These are phyloP conservation scores for Muschampia plurimacula DNA, from an alignment of 2,888 invertebrate species.

Conservation along the genomic window DNA sequence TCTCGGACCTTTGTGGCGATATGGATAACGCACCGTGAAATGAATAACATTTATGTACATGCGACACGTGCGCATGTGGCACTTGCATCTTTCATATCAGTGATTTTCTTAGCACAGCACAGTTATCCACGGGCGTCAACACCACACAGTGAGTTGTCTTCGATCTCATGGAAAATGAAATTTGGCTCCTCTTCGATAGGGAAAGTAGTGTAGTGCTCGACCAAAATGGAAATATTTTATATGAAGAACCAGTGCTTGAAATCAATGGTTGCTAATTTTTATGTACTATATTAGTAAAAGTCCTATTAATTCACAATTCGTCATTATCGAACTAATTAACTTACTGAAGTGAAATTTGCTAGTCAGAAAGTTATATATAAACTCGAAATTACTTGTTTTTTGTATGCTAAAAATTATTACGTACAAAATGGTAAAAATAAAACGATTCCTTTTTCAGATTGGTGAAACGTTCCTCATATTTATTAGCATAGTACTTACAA, in stretches of 20 bases:
- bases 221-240: background rate
- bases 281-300: background rate
- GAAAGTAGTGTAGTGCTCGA: slow-evolving; percentile 27
- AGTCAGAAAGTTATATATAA: no score
- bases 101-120: slow-evolving; percentile 70
- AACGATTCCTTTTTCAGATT: slow-evolving; percentile 20
- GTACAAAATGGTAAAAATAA: background rate
- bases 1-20: slow-evolving; percentile 40
- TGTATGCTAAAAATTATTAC: no score
- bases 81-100: slow-evolving; percentile 27
- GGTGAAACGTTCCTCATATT: slow-evolving; percentile 11
- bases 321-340: no score
- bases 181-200: slow-evolving; percentile 13
- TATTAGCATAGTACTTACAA: no score
- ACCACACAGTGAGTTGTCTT: slow-evolving; percentile 77
- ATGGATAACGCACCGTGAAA: slow-evolving; percentile 42
- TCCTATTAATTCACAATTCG: background rate
- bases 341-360: no score
- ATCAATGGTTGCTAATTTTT: slow-evolving; percentile 28
- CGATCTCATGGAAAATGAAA: slow-evolving; percentile 23
- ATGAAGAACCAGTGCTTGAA: slow-evolving; percentile 21
- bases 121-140: slow-evolving; percentile 83
- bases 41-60: slow-evolving; percentile 13
- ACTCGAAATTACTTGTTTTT: no score
- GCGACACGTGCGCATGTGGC: slow-evolving; percentile 36